These are phyloP conservation scores for Xyrichtys novacula DNA, from an alignment of 2,797 vertebrate species.

Conservation along the genomic window DNA sequence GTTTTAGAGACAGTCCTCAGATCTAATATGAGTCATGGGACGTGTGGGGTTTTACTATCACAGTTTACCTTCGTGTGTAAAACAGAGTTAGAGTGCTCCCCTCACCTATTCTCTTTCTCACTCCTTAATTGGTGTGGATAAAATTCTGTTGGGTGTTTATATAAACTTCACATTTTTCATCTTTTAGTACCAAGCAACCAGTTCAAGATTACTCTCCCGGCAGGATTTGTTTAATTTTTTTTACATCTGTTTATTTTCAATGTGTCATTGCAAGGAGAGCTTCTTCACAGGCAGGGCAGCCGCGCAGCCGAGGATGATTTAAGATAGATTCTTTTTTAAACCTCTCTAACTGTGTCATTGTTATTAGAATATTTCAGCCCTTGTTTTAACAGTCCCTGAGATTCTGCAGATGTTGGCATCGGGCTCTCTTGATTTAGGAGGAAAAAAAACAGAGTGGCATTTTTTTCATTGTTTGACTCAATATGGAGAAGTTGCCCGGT, in stretches of 20 bases:
- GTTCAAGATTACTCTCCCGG: constrained; percentile 91
- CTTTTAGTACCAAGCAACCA: constrained; percentile 95
- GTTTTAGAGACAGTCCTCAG: too few relatives aligned
- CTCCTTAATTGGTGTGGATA: constrained; percentile 99
- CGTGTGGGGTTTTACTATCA: too few relatives aligned
- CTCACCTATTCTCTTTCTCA: constrained; percentile 79
- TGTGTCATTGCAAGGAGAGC: constrained; percentile 89
- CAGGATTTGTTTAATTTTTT: constrained; percentile 99
- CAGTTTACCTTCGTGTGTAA: constrained; percentile 60
- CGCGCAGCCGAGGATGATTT: constrained; percentile 73
- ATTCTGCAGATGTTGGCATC: constrained; percentile 98
- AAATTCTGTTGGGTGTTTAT: constrained; percentile 97
- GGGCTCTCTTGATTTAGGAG: constrained; percentile 83
- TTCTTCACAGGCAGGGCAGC: constrained; percentile 85
- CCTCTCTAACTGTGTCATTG: constrained; percentile 84
- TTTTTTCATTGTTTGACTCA: constrained; percentile 98
- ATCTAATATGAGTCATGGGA: too few relatives aligned
- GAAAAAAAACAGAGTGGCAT: constrained; percentile 84
- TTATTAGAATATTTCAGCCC: constrained; percentile 88
- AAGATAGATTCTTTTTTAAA: constrained; percentile 84
- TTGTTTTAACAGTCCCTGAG: constrained; percentile 94
- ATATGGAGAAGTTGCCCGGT: constrained; percentile 96
- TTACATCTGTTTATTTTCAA: constrained; percentile 99
- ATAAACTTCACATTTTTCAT: constrained; percentile 97
- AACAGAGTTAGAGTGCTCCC: constrained; percentile 63